Base-by-base conservation (phyloP, 2,113 vertebrate genomes). In the Camelus bactrianus region DNA sequence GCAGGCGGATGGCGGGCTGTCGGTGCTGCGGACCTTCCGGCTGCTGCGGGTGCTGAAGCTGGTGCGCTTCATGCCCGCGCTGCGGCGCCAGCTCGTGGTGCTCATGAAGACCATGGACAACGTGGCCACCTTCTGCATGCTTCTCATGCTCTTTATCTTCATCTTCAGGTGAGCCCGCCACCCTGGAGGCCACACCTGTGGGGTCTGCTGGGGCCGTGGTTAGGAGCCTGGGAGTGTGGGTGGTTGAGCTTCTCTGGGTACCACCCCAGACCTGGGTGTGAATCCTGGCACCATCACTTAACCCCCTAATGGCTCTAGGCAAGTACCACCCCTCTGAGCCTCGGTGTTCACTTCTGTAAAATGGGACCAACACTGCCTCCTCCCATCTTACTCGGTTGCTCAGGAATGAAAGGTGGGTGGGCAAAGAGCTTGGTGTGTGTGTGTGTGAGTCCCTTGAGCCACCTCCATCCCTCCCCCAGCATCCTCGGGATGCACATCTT, bases 91-190 rank as follows among this genome's bases (percentile, higher is more conserved):
- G 98, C 99, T 99, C 3, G 99, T 99, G 93, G 99, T 99, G 91
- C 98, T 99, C 90, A 99, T 99, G 99, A 99, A 99, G 99, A 99
- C 99, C 85, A 99, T 99, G 99, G 99, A 99, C 98, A 99, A 99
- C 0, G 99, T 99, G 98, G 99, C 99, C 97, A 99, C 99, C 32
- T 99, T 99, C 98, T 99, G 99, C 98, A 99, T 99, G 99, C 98
- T 99, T 5, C 99, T 99, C 72, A 99, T 99, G 99, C 99, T 99
- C 73, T 99, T 99, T 98, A 99, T 99, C 98, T 99, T 99, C 98
- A 99, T 99, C 97, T 99, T 99, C 98, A 99, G 99, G 99, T 99
- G 97, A 97, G 97, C 75, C 32, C 46, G 24, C 35, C 17, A 0
- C 26, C 15, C 30, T 0, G 28, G 42, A 4, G 28, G 8, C 38